Evolutionary conservation across 1,140 invertebrate species (phyloP).

Genomic region (Cydia pomonella): DNA sequence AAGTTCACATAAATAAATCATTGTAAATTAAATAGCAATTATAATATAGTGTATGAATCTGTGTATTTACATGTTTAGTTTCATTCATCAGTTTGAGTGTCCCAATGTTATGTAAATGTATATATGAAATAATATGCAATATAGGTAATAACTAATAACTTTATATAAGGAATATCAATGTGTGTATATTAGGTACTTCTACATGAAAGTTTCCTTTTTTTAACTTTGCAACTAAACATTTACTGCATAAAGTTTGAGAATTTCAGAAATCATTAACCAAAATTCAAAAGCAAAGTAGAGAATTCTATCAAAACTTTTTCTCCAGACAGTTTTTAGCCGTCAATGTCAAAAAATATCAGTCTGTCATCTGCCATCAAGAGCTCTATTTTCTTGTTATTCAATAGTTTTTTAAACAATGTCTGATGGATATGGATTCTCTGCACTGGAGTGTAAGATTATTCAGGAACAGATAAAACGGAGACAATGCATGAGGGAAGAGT

Average conservation of each 20-base stretch:
- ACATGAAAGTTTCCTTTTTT: too few relatives aligned
- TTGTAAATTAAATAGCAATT: slow-evolving; percentile 30
- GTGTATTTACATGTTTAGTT: slow-evolving; percentile 21
- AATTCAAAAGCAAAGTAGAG: not conserved
- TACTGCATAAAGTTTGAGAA: not conserved
- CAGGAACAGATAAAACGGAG: slow-evolving; percentile 81
- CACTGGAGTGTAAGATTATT: slow-evolving; percentile 74
- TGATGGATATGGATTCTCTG: slow-evolving; percentile 59
- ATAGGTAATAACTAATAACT: too few relatives aligned
- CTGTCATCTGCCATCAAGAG: slow-evolving; percentile 34
- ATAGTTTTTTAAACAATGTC: slow-evolving; percentile 41
- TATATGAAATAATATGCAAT: not conserved
- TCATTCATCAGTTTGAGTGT: not conserved
- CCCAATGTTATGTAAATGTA: not conserved
- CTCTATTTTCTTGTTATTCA: slow-evolving; percentile 34
- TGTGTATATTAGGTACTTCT: too few relatives aligned
- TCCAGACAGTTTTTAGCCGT: not conserved
- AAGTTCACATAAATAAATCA: slow-evolving; percentile 48
- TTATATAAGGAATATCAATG: too few relatives aligned
- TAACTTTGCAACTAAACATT: not conserved
- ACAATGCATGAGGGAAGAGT: slow-evolving; percentile 82
- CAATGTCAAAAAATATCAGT: slow-evolving; percentile 1
- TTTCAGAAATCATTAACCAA: not conserved
- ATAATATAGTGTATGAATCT: slow-evolving; percentile 30
- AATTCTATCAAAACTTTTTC: not conserved